Base-by-base conservation (phyloP, 2,888 invertebrate species). In the Machimus rusticus region DNA sequence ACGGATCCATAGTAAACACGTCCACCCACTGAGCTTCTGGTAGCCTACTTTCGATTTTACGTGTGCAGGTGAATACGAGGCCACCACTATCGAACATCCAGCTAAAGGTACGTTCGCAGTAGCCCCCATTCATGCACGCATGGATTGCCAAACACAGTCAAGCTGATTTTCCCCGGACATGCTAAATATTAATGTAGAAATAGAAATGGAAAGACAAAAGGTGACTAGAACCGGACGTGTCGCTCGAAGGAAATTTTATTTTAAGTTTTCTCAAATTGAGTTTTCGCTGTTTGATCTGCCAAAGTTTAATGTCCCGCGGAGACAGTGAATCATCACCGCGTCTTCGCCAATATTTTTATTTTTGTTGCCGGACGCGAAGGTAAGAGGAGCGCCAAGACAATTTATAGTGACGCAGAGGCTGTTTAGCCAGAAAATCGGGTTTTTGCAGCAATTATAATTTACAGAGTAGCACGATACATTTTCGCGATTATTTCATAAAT, bases 1-100 rank as follows among this genome's bases (percentile, higher is more conserved):
- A 85, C 85, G 43, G 39, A 19, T n/a, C 19, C n/a, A 85, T 85
- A 85, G 74, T 85, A 85, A 85, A 85, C 74, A 85, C 37, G 85
- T 85, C 85, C 85, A 74, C 85, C 85, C 85, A 85, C 85, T n/a
- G 19, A 43, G 37, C 46, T 85, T 23, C 74, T 74, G 85, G 16
- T 85, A 85, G 85, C 74, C 85, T 74, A 85, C 74, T 85, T 85
- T 85, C 46, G 74, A 37, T 57, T 85, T 43, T 43, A 74, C 74
- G 43, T 85, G n/a, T 74, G 74, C 85, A 85, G 85, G 85, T 85
- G 85, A 85, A 85, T 66, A 39, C 57, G 82, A 28, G 46, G 57
- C 66, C 19, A 39, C 34, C 14, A 82, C 82, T 82, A 19, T 23
- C 16, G 14, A 34, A n/a, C 28, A 46, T 39, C n/a, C 9, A 14